Conservation (phyloP, 1,140 invertebrate genomes). For the Hyposmocoma kahamanoa region DNA sequence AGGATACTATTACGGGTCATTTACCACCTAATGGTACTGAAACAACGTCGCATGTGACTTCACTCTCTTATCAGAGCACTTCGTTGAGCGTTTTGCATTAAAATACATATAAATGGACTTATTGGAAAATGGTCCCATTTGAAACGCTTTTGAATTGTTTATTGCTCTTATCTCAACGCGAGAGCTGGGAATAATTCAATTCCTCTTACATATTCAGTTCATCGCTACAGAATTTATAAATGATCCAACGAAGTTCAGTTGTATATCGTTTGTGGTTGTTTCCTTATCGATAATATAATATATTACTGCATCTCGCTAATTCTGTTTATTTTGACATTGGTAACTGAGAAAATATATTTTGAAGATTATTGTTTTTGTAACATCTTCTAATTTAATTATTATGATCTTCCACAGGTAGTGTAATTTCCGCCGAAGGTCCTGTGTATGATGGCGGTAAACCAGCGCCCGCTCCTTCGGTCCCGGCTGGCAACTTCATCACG, state of each 20-base stretch:
- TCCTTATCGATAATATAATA: no score
- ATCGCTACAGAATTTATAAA: no score
- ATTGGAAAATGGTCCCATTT: slow-evolving; percentile 2
- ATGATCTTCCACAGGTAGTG: slow-evolving; percentile 31
- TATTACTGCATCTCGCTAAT: no score
- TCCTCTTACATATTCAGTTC: no score
- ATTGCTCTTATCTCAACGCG: background rate
- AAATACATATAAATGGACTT: slow-evolving; percentile 19
- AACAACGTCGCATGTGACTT: slow-evolving; percentile 40
- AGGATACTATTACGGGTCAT: slow-evolving; percentile 53
- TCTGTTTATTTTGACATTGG: no score
- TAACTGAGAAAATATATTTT: no score
- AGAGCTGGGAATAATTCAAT: no score
- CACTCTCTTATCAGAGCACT: slow-evolving; percentile 33
- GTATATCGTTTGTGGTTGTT: no score
- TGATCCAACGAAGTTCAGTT: no score
- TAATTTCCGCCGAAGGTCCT: slow-evolving; percentile 26
- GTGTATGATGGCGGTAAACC: slow-evolving; percentile 32
- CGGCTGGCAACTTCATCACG: slow-evolving; percentile 70
- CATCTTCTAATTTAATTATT: background rate
- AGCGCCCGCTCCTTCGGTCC: slow-evolving; percentile 15
- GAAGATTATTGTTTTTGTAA: no score
- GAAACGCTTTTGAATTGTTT: no score
- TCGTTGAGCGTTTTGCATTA: slow-evolving; percentile 21
- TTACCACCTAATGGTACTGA: slow-evolving; percentile 55